These are phyloP conservation scores for Daubentonia madagascariensis DNA, from an alignment of 2,113 vertebrate genomes.

Conservation along the genomic window DNA sequence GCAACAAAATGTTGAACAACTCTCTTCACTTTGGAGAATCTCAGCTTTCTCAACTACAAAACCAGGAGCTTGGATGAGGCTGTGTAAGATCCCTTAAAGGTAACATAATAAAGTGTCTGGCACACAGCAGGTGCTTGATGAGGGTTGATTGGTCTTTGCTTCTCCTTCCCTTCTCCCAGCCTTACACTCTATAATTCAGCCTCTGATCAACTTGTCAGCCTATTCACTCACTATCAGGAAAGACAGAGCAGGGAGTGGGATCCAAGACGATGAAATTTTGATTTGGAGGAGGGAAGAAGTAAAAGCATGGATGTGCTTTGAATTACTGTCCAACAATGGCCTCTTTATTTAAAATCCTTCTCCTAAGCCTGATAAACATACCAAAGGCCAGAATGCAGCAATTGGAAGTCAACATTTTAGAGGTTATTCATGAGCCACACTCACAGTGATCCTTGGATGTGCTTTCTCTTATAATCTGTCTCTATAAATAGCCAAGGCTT, in stretches of 20 bases:
- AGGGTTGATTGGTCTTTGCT: background rate
- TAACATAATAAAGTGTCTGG: background rate
- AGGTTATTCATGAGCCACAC: background rate
- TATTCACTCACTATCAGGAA: background rate
- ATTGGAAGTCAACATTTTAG: background rate
- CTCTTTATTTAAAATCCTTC: slow-evolving; percentile 3
- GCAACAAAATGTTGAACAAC: background rate
- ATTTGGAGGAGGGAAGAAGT: background rate
- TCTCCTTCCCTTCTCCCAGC: background rate
- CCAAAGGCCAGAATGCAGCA: background rate
- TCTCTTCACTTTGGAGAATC: background rate
- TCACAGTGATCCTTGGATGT: background rate
- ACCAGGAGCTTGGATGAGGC: background rate
- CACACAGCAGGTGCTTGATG: background rate
- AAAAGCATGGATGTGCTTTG: background rate
- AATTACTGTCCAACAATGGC: background rate
- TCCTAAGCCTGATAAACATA: background rate
- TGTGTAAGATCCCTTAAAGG: background rate
- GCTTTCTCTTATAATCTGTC: background rate
- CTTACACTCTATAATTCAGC: background rate
- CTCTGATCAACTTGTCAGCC: background rate
- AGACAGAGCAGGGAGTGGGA: background rate
- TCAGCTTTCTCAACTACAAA: background rate
- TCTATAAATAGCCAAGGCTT: background rate
- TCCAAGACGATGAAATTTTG: background rate